Evolutionary conservation across 2,797 vertebrate species (phyloP), one percentile per base, ranked within the genome.

Genomic region (Spondyliosoma cantharus): DNA sequence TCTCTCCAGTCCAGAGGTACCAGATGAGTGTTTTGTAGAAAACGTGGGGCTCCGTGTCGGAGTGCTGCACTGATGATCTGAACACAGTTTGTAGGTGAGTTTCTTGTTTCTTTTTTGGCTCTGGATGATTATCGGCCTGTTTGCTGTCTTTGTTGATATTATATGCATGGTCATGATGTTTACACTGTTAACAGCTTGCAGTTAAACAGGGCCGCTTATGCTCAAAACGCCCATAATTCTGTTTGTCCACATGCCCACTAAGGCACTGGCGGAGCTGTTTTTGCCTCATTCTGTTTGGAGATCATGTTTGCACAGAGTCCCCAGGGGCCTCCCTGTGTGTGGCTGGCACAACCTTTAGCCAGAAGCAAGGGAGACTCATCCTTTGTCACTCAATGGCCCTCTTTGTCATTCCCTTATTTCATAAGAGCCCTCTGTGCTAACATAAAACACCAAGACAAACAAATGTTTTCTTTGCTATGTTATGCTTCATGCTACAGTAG

Each of bases 41-140:
- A 78, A 70, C 59, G 29, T 68, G 52, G 66, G 77, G 48, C 82
- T 90, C 76, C 6, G 20, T 60, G 56, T 71, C 11, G 22, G 75
- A 82, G 62, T 84, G 71, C 81, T 84, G 81, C 79, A 76, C 86
- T 74, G 68, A 89, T 90, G 90, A 81, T 91, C 87, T 90, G 84
- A 90, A 67, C 73, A 76, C 52, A 73, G 69, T 83, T 87, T 75
- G 59, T 48, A 54, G 91, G 92, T 91, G 86, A 93, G 91, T 86
- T 80, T 50, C 19, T 29, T 42, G 5, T 62, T 75, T 22, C 15
- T 58, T 52, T 32, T 43, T 48, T 9, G 1, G 1, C n/a, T 70
- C 3, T 48, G 15, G 16, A 37, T 60, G 3, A 49, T 79, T 56
- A 43, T 56, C 13, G 37, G 15, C 7, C 12, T 25, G 61, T 80